Conservation (phyloP, 2,113 vertebrate genomes). For the Otis tarda region DNA sequence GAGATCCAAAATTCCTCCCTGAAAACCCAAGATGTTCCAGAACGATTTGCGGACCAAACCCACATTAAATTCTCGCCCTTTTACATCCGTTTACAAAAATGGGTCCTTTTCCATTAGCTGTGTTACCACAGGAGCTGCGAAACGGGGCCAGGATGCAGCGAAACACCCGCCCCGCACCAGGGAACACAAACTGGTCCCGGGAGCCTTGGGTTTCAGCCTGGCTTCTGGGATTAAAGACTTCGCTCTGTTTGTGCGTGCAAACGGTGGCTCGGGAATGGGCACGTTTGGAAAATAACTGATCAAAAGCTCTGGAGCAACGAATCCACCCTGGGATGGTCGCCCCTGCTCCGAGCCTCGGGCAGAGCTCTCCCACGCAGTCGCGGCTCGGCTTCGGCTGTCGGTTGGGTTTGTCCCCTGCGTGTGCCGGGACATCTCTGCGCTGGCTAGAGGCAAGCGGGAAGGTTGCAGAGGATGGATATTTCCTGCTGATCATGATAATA, state of each 20-base stretch:
- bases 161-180: neutral
- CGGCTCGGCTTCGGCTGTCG: accelerated
- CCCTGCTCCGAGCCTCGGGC: neutral
- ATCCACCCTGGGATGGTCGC: neutral
- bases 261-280: neutral
- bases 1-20: neutral
- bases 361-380: accelerated
- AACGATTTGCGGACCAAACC: neutral
- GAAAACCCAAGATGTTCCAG: neutral
- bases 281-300: neutral
- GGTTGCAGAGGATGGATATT: neutral
- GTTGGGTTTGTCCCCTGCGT: neutral
- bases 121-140: neutral
- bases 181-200: too few relatives aligned
- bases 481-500: neutral
- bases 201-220: too few relatives aligned
- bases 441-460: accelerated
- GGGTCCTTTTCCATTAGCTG: neutral
- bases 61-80: accelerated
- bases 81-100: neutral
- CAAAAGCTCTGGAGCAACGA: neutral
- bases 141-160: neutral
- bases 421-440: neutral
- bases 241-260: neutral
- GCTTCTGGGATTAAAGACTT: neutral